Evolutionary conservation across 2,888 invertebrate species (phyloP).

Genomic region (Rotaria socialis): DNA sequence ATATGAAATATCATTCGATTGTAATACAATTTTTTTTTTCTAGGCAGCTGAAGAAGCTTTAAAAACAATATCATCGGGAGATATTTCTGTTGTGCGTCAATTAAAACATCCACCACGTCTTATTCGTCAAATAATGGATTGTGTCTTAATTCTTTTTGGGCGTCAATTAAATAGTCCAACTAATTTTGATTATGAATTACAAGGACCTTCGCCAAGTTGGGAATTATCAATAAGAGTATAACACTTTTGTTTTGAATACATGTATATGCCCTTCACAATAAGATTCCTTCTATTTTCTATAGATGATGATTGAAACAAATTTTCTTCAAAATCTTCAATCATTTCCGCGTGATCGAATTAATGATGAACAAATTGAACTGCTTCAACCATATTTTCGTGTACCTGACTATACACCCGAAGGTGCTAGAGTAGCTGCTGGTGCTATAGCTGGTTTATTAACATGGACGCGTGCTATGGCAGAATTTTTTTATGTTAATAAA

Average conservation of each 20-base stretch:
- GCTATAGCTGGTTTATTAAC: conserved; percentile 59
- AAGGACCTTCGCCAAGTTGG: conserved; percentile 58
- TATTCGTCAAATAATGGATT: conserved; percentile 61
- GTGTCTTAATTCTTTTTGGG: conserved; percentile 58
- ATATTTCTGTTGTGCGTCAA: conserved; percentile 59
- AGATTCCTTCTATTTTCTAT: background rate
- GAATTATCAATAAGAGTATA: conserved; percentile 55
- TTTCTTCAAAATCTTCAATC: conserved; percentile 50
- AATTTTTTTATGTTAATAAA: conserved; percentile 59
- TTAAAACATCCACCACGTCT: conserved; percentile 60
- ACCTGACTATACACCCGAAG: conserved; percentile 59
- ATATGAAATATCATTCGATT: background rate
- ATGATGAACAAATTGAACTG: conserved; percentile 59
- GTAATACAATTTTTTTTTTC: conserved; percentile 49
- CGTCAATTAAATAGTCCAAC: conserved; percentile 49
- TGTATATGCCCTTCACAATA: too few relatives aligned
- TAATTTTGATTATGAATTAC: conserved; percentile 54
- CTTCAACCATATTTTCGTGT: conserved; percentile 56
- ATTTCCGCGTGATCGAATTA: conserved; percentile 68
- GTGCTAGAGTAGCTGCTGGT: conserved; percentile 59
- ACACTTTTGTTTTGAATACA: too few relatives aligned
- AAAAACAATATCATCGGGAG: conserved; percentile 62
- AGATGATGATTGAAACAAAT: conserved; percentile 41
- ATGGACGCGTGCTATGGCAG: conserved; percentile 60
- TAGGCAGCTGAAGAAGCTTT: conserved; percentile 60